Conservation (phyloP, 2,113 vertebrate species). For the Sander vitreus region DNA sequence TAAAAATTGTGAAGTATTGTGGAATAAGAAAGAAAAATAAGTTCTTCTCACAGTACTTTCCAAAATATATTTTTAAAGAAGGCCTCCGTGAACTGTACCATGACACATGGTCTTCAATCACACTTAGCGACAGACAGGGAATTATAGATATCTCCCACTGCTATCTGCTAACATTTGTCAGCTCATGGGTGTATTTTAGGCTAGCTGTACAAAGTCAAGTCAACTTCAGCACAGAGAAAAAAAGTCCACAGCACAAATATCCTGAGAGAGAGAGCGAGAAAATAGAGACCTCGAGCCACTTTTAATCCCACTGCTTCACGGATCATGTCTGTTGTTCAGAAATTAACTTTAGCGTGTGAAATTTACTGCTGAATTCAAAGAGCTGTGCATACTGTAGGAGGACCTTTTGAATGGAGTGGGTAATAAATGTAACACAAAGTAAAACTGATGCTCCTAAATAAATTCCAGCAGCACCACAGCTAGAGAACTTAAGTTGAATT, state of each 20-base stretch:
- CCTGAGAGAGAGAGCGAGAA: conserved; percentile 34
- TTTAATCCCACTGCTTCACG: conserved; percentile 32
- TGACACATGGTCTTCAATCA: conserved; percentile 55
- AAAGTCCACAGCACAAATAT: conserved; percentile 19
- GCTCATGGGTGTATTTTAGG: conserved; percentile 60
- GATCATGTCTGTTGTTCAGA: conserved; percentile 42
- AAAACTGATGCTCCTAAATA: background rate
- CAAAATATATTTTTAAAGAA: conserved; percentile 51
- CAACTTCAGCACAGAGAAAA: conserved; percentile 34
- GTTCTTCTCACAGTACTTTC: conserved; percentile 41
- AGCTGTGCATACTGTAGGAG: background rate
- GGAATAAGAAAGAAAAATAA: conserved; percentile 36
- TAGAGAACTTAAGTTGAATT: background rate
- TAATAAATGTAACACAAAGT: background rate
- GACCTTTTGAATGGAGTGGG: conserved; percentile 11
- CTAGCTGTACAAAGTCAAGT: conserved; percentile 57
- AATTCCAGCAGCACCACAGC: background rate
- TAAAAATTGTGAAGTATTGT: conserved; percentile 32
- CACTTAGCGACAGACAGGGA: conserved; percentile 65
- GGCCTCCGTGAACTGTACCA: conserved; percentile 38
- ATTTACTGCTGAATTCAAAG: background rate
- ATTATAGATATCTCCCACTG: conserved; percentile 59
- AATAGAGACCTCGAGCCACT: conserved; percentile 25
- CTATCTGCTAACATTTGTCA: conserved; percentile 70
- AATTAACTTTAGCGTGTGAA: conserved; percentile 31